These are phyloP conservation scores for Meiosimyza platycephala DNA, from an alignment of 2,888 invertebrate genomes.

Conservation along the genomic window DNA sequence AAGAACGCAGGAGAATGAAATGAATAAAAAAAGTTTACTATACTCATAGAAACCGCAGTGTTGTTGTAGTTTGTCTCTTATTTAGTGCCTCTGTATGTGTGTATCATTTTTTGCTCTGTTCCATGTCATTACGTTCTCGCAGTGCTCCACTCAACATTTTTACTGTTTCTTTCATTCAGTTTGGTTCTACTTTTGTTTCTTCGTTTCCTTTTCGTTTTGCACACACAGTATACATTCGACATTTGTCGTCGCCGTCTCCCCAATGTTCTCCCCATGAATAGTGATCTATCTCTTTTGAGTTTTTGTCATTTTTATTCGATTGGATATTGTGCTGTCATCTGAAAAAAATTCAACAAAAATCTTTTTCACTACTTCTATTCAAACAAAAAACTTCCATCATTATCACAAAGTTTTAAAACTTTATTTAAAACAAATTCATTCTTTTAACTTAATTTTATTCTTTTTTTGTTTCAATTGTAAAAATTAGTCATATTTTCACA, in stretches of 20 bases:
- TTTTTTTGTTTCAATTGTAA: too few species aligned
- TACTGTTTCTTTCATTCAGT: neutral
- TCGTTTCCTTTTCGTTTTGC: slow-evolving; percentile 21
- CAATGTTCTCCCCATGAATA: neutral
- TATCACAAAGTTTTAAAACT: too few species aligned
- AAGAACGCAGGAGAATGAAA: slow-evolving; percentile 2
- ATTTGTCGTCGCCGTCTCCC: neutral
- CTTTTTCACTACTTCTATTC: too few species aligned
- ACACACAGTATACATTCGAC: slow-evolving; percentile 29
- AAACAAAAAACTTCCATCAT: too few species aligned
- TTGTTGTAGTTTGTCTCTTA: slow-evolving; percentile 18
- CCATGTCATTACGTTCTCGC: slow-evolving; percentile 1
- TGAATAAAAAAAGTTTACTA: slow-evolving; percentile 10
- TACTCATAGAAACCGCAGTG: slow-evolving; percentile 26
- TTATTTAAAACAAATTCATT: too few species aligned
- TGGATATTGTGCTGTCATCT: too few species aligned
- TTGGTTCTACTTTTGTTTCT: slow-evolving; percentile 16
- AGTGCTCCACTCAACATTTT: neutral
- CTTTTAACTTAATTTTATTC: too few species aligned
- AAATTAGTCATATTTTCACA: too few species aligned
- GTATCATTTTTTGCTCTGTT: neutral
- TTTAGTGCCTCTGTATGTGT: neutral
- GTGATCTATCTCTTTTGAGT: too few species aligned
- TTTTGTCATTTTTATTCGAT: too few species aligned
- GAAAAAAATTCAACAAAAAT: too few species aligned